Base-by-base conservation (phyloP, 2,797 vertebrate genomes). In the Aplochiton taeniatus region DNA sequence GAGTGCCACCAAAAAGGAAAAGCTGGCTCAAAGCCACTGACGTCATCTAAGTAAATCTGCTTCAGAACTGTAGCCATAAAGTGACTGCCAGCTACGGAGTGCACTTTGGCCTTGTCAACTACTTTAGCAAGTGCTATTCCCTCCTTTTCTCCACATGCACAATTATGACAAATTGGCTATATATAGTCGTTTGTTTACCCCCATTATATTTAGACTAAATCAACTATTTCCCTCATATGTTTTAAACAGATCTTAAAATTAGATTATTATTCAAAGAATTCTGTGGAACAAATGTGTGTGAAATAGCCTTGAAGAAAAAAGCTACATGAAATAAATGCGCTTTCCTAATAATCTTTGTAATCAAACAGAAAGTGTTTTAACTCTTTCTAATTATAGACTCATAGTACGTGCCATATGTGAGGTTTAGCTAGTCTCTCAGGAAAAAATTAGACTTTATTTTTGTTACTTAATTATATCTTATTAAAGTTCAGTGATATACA, bases 41-140 rank as follows among this genome's bases (percentile, higher is more conserved):
- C 93, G 93, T 97, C 95, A 96, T 91, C 90, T 92, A 91, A 93
- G 94, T 93, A 94, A 95, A 95, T 95, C 92, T 94, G 93, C 88
- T 91, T 91, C 90, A 94, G 92, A 87, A 91, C 90, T 87, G 87
- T 82, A 86, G 91, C 92, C 92, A 92, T 93, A 93, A 94, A 94
- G 92, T 88, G 90, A 91, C 90, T 91, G 90, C 88, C 85, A 87
- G 92, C 87, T 90, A 91, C 75, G 50, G 86, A 93, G 90, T 88
- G 93, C 93, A 93, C 95, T 96, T 96, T 93, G 93, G 92, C 93
- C 93, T 90, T 88, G 88, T 93, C 91, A 90, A 85, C 91, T 89
- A 85, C 90, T 90, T 91, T 87, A 68, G 76, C 75, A 20, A 82
- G 82, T 75, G 66, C 72, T 76, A 69, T 79, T 80, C 53, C 19